A percentile compares a stretch with the other conserved stretches of the same genome.
phyloP scores from a whole-genome alignment of 1,140 invertebrate species.

The Drosophila carrolli region DNA sequence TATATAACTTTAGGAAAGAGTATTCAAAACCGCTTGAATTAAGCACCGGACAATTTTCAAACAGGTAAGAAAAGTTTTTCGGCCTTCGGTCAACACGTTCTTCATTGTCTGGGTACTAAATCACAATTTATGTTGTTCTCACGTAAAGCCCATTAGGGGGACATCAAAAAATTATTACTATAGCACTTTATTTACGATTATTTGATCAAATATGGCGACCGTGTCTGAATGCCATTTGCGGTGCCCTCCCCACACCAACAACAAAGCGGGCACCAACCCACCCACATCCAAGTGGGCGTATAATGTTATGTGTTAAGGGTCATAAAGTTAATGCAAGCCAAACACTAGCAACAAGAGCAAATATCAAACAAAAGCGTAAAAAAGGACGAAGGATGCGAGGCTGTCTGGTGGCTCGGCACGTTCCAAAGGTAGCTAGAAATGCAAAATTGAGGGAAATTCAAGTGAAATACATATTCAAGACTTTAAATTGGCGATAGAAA shows the following conservation, averaged over 20 bases:
- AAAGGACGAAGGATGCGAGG: slow-evolving; percentile 16
- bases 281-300: slow-evolving; percentile 39
- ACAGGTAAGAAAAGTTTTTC: slow-evolving; percentile 26
- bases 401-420: slow-evolving; percentile 29
- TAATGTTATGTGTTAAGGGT: slow-evolving; percentile 65
- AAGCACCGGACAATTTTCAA: slow-evolving; percentile 13
- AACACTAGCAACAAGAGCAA: slow-evolving; percentile 57
- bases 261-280: background rate
- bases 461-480: slow-evolving; percentile 17
- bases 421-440: slow-evolving; percentile 36
- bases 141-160: slow-evolving; percentile 75
- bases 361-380: slow-evolving; percentile 33
- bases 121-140: slow-evolving; percentile 70
- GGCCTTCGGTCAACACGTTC: slow-evolving; percentile 49
- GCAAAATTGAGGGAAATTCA: slow-evolving; percentile 35
- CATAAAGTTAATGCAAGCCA: slow-evolving; percentile 79
- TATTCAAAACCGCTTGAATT: slow-evolving; percentile 23
- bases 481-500: background rate
- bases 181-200: slow-evolving; percentile 78
- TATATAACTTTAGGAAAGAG: background rate
- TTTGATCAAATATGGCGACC: slow-evolving; percentile 68
- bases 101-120: slow-evolving; percentile 55
- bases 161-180: slow-evolving; percentile 80
- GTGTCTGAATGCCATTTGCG: slow-evolving; percentile 49
- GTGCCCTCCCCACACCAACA: slow-evolving; percentile 9